Conservation (phyloP, 2,113 vertebrate species). For the Leucopternis melanops region DNA sequence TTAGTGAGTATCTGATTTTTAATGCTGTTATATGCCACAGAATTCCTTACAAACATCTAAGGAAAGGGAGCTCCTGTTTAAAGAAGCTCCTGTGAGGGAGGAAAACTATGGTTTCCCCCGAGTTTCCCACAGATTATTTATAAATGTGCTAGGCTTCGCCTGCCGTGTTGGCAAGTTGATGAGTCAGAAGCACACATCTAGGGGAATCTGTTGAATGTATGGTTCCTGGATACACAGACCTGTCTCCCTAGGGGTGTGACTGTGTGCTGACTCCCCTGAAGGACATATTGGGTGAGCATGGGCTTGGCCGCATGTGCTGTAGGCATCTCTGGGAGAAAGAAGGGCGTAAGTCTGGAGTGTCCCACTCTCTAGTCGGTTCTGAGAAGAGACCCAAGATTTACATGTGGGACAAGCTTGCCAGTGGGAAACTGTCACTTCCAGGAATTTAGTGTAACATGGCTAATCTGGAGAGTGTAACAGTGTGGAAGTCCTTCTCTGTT, state of each 20-base stretch:
- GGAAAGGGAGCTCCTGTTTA: neutral
- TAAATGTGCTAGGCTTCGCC: conserved; percentile 16
- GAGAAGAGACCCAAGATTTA: neutral
- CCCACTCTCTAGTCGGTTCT: neutral
- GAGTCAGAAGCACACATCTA: neutral
- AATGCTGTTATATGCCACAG: neutral
- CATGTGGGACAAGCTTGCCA: neutral
- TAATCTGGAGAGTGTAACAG: neutral
- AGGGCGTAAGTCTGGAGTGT: neutral
- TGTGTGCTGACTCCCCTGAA: neutral
- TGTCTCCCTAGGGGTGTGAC: neutral
- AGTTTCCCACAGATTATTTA: conserved; percentile 31
- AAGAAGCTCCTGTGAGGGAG: neutral
- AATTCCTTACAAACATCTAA: neutral
- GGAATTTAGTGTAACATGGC: neutral
- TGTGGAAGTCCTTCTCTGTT: no score
- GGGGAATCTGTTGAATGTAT: neutral
- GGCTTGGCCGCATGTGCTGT: neutral
- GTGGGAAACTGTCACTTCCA: neutral
- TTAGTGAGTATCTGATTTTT: neutral
- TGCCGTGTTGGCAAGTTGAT: neutral
- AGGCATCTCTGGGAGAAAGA: neutral
- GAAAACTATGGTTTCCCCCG: neutral
- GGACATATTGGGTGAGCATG: neutral
- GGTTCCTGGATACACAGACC: neutral